A percentile compares a stretch with the other conserved stretches of the same genome.
Evolutionary conservation across 2,888 invertebrate species (phyloP).

Genomic region (Mylabris sibirica): DNA sequence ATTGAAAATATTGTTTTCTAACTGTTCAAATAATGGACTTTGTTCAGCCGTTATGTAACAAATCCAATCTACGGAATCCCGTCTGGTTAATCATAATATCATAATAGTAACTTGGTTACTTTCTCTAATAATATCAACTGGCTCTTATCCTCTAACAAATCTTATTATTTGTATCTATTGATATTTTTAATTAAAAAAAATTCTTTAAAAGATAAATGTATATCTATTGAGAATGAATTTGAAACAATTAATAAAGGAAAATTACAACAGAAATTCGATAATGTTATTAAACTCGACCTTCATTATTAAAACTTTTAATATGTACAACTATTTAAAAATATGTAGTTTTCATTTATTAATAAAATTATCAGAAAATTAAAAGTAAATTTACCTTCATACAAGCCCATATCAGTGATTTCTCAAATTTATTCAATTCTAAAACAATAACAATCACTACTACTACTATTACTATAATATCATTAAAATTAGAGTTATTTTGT

Average conservation of each 20-base stretch:
- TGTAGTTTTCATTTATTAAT: neutral
- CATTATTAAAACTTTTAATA: neutral
- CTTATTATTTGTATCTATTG: neutral
- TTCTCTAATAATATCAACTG: neutral
- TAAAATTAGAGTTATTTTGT: conserved; percentile 4
- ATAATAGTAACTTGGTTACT: neutral
- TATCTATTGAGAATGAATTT: too few relatives aligned
- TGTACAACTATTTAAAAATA: neutral
- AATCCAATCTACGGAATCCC: conserved; percentile 29
- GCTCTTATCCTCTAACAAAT: neutral
- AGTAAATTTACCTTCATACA: conserved; percentile 52
- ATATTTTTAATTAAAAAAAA: neutral
- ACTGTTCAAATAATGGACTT: conserved; percentile 22
- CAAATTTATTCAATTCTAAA: neutral
- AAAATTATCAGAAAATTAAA: neutral
- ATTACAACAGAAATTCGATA: too few relatives aligned
- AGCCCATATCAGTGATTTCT: conserved; percentile 51
- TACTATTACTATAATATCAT: too few relatives aligned
- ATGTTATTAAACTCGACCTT: neutral
- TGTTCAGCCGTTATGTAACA: conserved; percentile 24
- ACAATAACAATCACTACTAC: neutral
- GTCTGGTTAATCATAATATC: neutral
- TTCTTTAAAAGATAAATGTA: too few relatives aligned
- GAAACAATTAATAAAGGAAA: too few relatives aligned
- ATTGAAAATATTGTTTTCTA: conserved; percentile 19